Base-by-base conservation (phyloP, 2,888 invertebrate species). In the Eupithecia insigniata region DNA sequence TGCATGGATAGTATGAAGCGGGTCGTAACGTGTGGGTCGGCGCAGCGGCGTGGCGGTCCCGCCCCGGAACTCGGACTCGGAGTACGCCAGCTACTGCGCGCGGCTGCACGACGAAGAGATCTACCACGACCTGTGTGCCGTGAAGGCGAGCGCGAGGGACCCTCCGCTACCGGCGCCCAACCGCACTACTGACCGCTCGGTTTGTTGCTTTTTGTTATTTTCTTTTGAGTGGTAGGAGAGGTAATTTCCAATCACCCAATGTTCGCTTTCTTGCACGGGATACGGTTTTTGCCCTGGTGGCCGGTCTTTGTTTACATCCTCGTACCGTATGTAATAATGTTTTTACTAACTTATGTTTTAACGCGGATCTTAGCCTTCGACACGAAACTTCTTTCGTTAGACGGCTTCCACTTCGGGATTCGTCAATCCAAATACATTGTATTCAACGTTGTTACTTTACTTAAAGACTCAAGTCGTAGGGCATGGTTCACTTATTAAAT, bases 81-180 rank as follows among this genome's bases (percentile, higher is more conserved):
- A 96, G 87, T 96, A 96, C 89, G 95, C 95, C 84, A 96, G 95
- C 91, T 96, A 95, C 93, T 95, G 95, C 95, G 95, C 96, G 90
- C 96, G 96, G 91, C 95, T 96, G 87, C 96, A 96, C 94, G 97
- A 97, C 90, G 98, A 98, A 92, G 98, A 98, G 95, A 98, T 98
- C 92, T 98, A 98, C 95, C 98, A 98, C 95, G 98, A 98, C 95
- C 96, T 98, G 88, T 98, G 98, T 95, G 96, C 96, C 83, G 96
- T 97, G 87, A 95, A 95, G 92, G 92, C 91, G 84, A 90, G 92
- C 81, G 91, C 90, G 83, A 90, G 92, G 87, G 93, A 92, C 84
- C 93, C 92, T 90, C 93, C 94, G 90, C 91, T 93, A 87, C 90
- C 90, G 87, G 82, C 84, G 77, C 87, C 88, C 83, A 87, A 89